Evolutionary conservation across 2,113 vertebrate species (phyloP).

Genomic region (Leucoraja erinaceus): DNA sequence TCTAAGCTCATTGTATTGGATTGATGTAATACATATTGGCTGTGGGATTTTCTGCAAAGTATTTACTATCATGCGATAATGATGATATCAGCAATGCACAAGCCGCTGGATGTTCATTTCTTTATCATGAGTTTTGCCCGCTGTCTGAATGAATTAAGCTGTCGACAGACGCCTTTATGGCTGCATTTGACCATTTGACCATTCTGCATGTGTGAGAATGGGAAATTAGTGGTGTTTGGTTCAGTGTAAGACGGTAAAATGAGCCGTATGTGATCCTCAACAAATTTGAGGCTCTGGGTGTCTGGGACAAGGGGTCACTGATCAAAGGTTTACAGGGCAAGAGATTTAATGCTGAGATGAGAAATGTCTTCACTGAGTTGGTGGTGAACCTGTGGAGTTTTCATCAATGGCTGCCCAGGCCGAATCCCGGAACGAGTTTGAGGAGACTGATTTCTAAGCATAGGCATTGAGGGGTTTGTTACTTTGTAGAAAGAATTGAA

Average conservation of each 20-base stretch:
- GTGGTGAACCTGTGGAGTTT: too few relatives aligned
- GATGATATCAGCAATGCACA: background rate
- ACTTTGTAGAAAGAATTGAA: background rate
- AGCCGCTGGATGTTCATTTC: background rate
- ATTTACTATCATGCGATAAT: background rate
- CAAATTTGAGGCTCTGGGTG: too few relatives aligned
- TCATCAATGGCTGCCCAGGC: too few relatives aligned
- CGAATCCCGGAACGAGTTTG: too few relatives aligned
- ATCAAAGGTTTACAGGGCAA: too few relatives aligned
- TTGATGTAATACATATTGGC: background rate
- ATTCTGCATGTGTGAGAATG: background rate
- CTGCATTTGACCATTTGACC: background rate
- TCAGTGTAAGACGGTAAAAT: background rate
- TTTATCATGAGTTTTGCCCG: background rate
- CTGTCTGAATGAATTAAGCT: background rate
- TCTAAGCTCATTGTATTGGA: background rate
- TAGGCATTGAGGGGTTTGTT: too few relatives aligned
- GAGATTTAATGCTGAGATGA: too few relatives aligned
- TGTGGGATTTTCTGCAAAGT: background rate
- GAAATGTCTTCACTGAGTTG: too few relatives aligned
- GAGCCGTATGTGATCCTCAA: background rate
- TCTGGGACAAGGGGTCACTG: too few relatives aligned
- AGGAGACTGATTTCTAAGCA: too few relatives aligned
- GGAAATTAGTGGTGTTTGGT: background rate
- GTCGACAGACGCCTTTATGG: background rate